Conservation (phyloP, 1,140 invertebrate species). For the Drosophila ambigua region DNA sequence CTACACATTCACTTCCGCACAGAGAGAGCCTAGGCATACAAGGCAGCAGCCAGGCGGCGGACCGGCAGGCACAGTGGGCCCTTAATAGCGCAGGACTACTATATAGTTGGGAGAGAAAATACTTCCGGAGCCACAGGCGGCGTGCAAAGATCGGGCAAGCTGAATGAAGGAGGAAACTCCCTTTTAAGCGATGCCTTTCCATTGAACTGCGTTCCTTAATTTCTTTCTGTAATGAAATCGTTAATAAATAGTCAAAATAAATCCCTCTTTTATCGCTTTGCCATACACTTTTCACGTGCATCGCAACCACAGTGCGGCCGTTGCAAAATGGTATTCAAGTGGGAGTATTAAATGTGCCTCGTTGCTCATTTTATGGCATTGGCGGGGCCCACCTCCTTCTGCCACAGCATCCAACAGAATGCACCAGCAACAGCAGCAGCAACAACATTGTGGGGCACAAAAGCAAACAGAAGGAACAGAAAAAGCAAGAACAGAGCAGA, state of each 20-base stretch:
- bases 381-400: not conserved
- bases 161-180: too few relatives aligned
- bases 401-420: constrained; percentile 21
- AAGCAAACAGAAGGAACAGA: not conserved
- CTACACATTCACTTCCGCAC: constrained; percentile 52
- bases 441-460: constrained; percentile 28
- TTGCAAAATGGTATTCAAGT: constrained; percentile 47
- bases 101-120: not conserved
- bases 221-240: too few relatives aligned
- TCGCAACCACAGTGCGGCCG: constrained; percentile 41
- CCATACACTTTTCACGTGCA: too few relatives aligned
- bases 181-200: not conserved
- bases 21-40: constrained; percentile 8
- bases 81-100: too few relatives aligned
- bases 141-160: too few relatives aligned
- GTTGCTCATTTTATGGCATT: constrained; percentile 44
- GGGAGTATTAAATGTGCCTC: constrained; percentile 64
- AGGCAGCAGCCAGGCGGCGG: not conserved
- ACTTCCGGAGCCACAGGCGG: too few relatives aligned
- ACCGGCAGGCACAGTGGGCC: too few relatives aligned
- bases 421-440: constrained; percentile 13
- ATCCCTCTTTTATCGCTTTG: too few relatives aligned
- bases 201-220: not conserved
- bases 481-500: constrained; percentile 30
- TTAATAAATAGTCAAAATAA: too few relatives aligned